A percentile compares a stretch with the other conserved stretches of the same genome.
Conservation (phyloP, 2,113 vertebrate genomes). For the Ophthalmolycus amberensis region DNA sequence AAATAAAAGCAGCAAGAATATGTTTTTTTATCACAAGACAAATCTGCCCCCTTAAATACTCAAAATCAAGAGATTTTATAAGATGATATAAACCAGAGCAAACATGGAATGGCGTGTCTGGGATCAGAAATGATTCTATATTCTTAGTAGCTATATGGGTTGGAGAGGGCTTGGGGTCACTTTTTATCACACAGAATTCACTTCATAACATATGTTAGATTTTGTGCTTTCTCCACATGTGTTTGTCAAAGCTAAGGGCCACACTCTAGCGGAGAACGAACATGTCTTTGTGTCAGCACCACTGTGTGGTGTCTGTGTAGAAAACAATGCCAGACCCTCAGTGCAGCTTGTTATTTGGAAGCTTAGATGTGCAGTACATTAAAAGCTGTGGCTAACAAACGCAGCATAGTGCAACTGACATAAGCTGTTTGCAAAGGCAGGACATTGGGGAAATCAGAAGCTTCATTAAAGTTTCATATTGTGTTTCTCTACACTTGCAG, state of each 20-base stretch:
- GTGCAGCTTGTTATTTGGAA: conserved; percentile 43
- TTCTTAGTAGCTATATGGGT: neutral
- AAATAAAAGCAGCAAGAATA: neutral
- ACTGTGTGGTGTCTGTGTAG: conserved; percentile 41
- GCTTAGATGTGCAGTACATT: conserved; percentile 61
- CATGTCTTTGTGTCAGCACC: conserved; percentile 59
- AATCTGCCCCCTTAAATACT: neutral
- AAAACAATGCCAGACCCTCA: conserved; percentile 42
- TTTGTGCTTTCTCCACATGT: neutral
- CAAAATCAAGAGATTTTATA: neutral
- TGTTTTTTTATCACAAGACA: neutral
- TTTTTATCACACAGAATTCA: neutral
- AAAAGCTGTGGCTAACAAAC: conserved; percentile 64
- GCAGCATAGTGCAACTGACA: conserved; percentile 66
- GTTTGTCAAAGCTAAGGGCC: conserved; percentile 12
- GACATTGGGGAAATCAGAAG: conserved; percentile 79
- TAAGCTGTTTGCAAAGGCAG: conserved; percentile 71
- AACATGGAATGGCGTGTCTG: neutral
- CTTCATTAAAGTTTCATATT: conserved; percentile 82
- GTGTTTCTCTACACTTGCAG: conserved; percentile 75
- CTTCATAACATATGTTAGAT: neutral
- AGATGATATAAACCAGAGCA: neutral
- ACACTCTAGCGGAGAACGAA: conserved; percentile 7
- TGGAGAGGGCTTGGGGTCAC: neutral
- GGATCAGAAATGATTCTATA: neutral